These are phyloP conservation scores for Itoplectis maculator DNA, from an alignment of 2,888 invertebrate species.

Conservation along the genomic window DNA sequence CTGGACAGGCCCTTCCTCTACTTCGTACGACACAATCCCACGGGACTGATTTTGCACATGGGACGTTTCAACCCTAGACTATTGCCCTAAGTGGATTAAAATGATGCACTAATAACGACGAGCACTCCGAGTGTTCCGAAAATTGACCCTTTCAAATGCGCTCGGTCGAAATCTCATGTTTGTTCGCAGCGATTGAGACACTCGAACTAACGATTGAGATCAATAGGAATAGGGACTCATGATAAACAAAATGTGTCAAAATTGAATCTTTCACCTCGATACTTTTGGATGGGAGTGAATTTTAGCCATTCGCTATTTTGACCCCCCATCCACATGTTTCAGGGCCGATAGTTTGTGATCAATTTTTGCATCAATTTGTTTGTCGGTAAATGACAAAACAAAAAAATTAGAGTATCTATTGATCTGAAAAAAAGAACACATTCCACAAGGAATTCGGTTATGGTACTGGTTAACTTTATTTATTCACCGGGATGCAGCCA, in stretches of 20 bases:
- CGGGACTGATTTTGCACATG: constrained; percentile 95
- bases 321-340: too few species aligned
- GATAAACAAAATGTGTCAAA: constrained; percentile 33
- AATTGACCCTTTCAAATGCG: constrained; percentile 25
- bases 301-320: too few species aligned
- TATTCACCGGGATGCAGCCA: constrained; percentile 71
- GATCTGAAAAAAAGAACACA: constrained; percentile 27
- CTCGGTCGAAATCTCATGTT: constrained; percentile 48
- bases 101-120: constrained; percentile 27
- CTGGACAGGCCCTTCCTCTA: constrained; percentile 95
- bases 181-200: constrained; percentile 27
- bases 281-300: too few species aligned
- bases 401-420: constrained; percentile 37
- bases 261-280: constrained; percentile 29
- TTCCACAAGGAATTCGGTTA: constrained; percentile 60
- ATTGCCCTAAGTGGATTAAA: constrained; percentile 87
- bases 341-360: constrained; percentile 17
- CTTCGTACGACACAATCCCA: constrained; percentile 95
- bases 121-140: constrained; percentile 23
- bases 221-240: constrained; percentile 32
- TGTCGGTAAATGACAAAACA: neutral
- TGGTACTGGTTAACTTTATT: constrained; percentile 72
- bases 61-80: constrained; percentile 95
- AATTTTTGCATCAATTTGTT: constrained; percentile 36
- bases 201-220: constrained; percentile 32